Conservation (phyloP, 2,888 invertebrate genomes). For the Fragum whitleyi region DNA sequence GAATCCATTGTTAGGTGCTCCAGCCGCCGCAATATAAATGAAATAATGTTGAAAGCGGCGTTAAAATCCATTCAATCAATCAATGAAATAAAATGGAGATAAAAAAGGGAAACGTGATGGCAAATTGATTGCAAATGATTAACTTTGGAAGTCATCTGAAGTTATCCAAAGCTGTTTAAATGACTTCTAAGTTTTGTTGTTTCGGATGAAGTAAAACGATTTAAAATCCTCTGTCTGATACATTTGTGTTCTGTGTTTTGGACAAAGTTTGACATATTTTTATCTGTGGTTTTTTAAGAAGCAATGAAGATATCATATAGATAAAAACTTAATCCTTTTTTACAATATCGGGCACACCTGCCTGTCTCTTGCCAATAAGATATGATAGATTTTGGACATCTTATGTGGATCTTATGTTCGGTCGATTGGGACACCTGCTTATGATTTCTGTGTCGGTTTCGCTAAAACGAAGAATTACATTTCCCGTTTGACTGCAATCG, state of each 20-base stretch:
- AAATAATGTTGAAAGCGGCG: no score
- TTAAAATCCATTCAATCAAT: no score
- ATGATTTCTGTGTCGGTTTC: constrained; percentile 39
- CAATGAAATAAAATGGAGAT: no score
- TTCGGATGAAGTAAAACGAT: no score
- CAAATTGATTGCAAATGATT: no score
- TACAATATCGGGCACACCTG: constrained; percentile 49
- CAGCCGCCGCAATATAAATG: no score
- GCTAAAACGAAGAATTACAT: constrained; percentile 37
- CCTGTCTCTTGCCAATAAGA: constrained; percentile 58
- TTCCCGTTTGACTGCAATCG: constrained; percentile 43
- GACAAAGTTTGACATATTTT: constrained; percentile 34
- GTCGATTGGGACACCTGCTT: constrained; percentile 30
- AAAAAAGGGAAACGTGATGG: no score
- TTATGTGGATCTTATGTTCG: constrained; percentile 48
- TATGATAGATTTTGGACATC: constrained; percentile 50
- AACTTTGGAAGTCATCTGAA: no score
- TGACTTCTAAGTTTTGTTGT: no score
- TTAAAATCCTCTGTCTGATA: constrained; percentile 17
- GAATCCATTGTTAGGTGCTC: no score
- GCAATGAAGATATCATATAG: constrained; percentile 50
- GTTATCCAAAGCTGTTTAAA: no score
- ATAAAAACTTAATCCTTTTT: constrained; percentile 26
- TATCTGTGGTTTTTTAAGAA: constrained; percentile 38
- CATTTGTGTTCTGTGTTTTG: constrained; percentile 7